phyloP scores from a whole-genome alignment of 1,140 invertebrate genomes.

The Pseudomyrmex flavicornis region DNA sequence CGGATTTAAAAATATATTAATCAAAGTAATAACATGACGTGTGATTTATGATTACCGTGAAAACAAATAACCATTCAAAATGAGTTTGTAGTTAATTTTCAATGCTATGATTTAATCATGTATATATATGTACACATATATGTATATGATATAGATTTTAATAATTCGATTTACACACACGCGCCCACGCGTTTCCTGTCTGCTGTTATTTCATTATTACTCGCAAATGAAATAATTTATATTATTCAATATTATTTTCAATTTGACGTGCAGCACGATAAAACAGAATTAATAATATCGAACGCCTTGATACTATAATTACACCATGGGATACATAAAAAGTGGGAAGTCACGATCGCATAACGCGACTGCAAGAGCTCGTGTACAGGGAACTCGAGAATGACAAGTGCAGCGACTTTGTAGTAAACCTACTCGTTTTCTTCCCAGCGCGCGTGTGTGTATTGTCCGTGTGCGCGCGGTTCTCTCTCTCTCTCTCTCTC shows the following conservation, averaged over 20 bases:
- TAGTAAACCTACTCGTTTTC: conserved; percentile 4
- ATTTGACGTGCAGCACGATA: background rate
- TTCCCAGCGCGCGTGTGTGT: background rate
- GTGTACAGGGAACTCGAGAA: background rate
- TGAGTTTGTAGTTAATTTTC: background rate
- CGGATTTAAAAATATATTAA: background rate
- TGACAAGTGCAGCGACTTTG: conserved; percentile 28
- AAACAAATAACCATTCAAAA: background rate
- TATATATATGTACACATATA: too few species aligned
- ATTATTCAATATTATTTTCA: too few species aligned
- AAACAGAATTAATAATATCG: background rate
- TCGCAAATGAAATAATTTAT: too few species aligned
- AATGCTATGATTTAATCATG: too few species aligned
- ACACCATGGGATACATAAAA: background rate
- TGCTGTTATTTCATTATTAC: too few species aligned
- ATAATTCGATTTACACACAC: too few species aligned
- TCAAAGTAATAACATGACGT: background rate
- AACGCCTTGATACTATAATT: background rate
- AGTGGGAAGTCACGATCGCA: background rate
- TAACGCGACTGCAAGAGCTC: background rate
- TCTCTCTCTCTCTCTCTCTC: background rate
- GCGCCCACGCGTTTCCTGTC: too few species aligned
- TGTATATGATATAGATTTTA: too few species aligned
- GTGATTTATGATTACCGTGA: background rate
- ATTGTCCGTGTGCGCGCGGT: background rate